phyloP scores from a whole-genome alignment of 2,113 vertebrate genomes.

The Ceyx melanurus region DNA sequence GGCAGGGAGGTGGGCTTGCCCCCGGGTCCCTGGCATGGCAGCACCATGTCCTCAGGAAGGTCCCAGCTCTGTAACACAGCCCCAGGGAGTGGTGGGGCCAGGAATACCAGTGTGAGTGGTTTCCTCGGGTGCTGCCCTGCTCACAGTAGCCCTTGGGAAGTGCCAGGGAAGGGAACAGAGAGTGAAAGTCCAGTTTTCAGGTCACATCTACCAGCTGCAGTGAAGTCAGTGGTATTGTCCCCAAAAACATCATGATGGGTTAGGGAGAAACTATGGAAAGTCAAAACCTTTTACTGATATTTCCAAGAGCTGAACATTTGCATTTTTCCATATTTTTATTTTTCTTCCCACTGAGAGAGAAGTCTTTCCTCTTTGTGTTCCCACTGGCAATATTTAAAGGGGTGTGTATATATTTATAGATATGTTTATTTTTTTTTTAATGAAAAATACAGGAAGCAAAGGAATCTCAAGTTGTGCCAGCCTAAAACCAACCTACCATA shows the following conservation, averaged over 20 bases:
- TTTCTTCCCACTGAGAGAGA: neutral
- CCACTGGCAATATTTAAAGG: neutral
- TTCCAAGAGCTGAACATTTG: neutral
- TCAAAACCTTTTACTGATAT: neutral
- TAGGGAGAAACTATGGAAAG: neutral
- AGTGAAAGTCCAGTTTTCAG: neutral
- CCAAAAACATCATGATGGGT: rapidly evolving
- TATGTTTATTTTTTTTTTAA: too few species aligned
- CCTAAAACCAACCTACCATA: neutral
- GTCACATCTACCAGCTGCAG: neutral
- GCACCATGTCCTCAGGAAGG: neutral
- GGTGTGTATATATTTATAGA: neutral
- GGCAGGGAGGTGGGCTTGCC: rapidly evolving
- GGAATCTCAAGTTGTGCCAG: neutral
- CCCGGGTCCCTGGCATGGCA: rapidly evolving
- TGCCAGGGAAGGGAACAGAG: neutral
- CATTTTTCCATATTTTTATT: neutral
- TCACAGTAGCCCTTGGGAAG: neutral
- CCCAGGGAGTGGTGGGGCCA: neutral
- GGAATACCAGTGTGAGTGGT: neutral
- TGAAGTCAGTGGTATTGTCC: neutral
- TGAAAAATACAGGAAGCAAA: neutral
- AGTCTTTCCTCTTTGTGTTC: neutral
- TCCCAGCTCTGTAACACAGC: neutral
- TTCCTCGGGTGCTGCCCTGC: rapidly evolving